phyloP scores from a whole-genome alignment of 2,888 invertebrate species.

The Stenodema calcarata region DNA sequence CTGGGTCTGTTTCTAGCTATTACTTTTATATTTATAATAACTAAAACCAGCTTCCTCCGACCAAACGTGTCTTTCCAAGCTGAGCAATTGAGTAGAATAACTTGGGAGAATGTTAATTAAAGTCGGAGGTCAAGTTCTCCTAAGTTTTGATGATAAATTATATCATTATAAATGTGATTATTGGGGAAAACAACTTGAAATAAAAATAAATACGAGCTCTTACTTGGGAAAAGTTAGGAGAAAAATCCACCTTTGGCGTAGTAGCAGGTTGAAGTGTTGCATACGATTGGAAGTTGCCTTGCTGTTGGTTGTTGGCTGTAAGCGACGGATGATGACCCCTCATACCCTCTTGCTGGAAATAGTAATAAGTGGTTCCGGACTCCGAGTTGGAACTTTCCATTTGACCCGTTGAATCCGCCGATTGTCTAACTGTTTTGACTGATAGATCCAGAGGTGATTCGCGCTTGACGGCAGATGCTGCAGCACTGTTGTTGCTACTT shows the following conservation, averaged over 20 bases:
- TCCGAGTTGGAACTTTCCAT: slow-evolving; percentile 22
- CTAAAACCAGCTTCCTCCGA: too few relatives aligned
- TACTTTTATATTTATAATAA: too few relatives aligned
- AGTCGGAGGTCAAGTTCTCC: too few relatives aligned
- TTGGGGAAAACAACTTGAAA: too few relatives aligned
- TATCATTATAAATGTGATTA: too few relatives aligned
- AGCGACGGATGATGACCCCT: slow-evolving; percentile 61
- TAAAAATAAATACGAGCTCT: slow-evolving; percentile 70
- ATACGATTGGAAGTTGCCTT: slow-evolving; percentile 40
- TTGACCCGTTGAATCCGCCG: slow-evolving; percentile 79
- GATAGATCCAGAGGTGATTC: slow-evolving; percentile 87
- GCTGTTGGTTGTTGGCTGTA: slow-evolving; percentile 46
- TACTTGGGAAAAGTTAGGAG: slow-evolving; percentile 63
- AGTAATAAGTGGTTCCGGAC: slow-evolving; percentile 64
- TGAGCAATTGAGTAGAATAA: too few relatives aligned
- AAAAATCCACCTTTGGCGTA: slow-evolving; percentile 79
- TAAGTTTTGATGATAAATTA: too few relatives aligned
- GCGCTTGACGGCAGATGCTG: slow-evolving; percentile 63
- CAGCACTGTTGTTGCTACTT: slow-evolving; percentile 32
- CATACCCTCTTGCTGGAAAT: slow-evolving; percentile 41
- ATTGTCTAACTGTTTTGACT: slow-evolving; percentile 86
- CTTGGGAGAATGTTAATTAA: too few relatives aligned
- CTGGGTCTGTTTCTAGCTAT: too few relatives aligned
- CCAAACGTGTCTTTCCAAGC: too few relatives aligned
- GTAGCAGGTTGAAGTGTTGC: slow-evolving; percentile 49